phyloP scores from a whole-genome alignment of 2,113 vertebrate genomes.

The Bufo bufo region DNA sequence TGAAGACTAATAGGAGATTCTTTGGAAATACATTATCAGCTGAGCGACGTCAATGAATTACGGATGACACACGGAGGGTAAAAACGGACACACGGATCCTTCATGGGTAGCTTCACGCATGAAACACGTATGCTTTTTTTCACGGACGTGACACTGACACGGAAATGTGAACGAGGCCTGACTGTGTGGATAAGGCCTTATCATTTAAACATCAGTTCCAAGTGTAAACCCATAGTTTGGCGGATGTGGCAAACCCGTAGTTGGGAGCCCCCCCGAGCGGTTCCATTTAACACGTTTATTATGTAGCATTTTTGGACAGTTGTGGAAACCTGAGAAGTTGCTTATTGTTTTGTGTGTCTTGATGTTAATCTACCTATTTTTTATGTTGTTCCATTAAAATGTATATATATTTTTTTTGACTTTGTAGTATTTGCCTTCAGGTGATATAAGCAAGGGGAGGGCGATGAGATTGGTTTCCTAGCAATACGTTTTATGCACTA shows the following conservation, averaged over 20 bases:
- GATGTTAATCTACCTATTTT: constrained; percentile 13
- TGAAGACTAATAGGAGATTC: no score
- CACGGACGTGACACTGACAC: no score
- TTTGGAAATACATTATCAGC: no score
- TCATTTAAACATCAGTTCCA: no score
- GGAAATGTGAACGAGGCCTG: no score
- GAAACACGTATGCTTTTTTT: no score
- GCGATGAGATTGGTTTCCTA: background rate
- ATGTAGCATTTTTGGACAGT: constrained; percentile 4
- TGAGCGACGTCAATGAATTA: no score
- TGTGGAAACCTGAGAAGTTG: background rate
- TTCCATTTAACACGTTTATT: background rate
- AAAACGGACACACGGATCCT: no score
- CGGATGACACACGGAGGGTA: no score
- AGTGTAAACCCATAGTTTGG: background rate
- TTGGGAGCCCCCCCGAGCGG: background rate
- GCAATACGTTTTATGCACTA: constrained; percentile 32
- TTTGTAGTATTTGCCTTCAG: constrained; percentile 15
- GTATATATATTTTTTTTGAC: background rate
- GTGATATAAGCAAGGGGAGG: background rate
- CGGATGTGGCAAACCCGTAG: background rate
- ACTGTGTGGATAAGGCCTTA: no score
- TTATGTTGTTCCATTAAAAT: background rate
- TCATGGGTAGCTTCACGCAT: no score
- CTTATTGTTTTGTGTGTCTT: constrained; percentile 2